A percentile compares a stretch with the other conserved stretches of the same genome.
phyloP scores from a whole-genome alignment of 1,140 invertebrate species.

The Alviniconcha marisindica region DNA sequence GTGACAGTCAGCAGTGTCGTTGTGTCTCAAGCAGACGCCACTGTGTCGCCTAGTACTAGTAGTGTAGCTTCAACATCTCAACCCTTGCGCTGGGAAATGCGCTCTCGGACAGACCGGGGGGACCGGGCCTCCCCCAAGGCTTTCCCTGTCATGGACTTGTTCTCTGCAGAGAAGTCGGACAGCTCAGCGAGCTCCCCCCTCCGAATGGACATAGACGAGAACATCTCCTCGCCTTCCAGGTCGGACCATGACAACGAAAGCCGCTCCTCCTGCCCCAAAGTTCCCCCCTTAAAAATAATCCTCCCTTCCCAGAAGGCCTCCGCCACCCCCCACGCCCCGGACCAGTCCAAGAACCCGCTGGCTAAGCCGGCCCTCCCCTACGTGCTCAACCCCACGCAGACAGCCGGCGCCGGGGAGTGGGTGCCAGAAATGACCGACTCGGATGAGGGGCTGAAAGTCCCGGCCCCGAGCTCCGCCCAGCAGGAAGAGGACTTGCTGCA shows the following conservation, averaged over 20 bases:
- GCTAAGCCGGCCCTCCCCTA: slow-evolving; percentile 67
- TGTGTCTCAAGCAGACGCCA: slow-evolving; percentile 14
- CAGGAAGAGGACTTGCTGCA: background rate
- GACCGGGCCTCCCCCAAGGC: slow-evolving; percentile 20
- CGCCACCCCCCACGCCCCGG: slow-evolving; percentile 47
- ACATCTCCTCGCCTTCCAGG: slow-evolving; percentile 36
- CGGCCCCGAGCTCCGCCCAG: background rate
- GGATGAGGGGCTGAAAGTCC: background rate
- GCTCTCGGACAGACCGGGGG: slow-evolving; percentile 2
- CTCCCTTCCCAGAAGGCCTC: slow-evolving; percentile 64
- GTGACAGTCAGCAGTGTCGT: background rate
- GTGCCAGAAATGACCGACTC: background rate
- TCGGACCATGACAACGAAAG: slow-evolving; percentile 53
- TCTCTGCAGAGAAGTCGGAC: slow-evolving; percentile 36
- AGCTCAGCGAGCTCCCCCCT: slow-evolving; percentile 42
- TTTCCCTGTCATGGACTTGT: slow-evolving; percentile 10
- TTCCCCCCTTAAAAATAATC: slow-evolving; percentile 72
- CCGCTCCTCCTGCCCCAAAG: slow-evolving; percentile 69
- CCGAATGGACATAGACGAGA: slow-evolving; percentile 46
- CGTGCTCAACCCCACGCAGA: slow-evolving; percentile 68
- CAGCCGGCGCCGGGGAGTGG: slow-evolving; percentile 34
- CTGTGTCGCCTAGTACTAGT: background rate
- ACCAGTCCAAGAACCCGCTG: slow-evolving; percentile 55
- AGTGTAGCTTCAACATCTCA: background rate
- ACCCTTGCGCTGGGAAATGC: slow-evolving; percentile 25